phyloP scores from a whole-genome alignment of 2,888 invertebrate species.

The Acheta domesticus region DNA sequence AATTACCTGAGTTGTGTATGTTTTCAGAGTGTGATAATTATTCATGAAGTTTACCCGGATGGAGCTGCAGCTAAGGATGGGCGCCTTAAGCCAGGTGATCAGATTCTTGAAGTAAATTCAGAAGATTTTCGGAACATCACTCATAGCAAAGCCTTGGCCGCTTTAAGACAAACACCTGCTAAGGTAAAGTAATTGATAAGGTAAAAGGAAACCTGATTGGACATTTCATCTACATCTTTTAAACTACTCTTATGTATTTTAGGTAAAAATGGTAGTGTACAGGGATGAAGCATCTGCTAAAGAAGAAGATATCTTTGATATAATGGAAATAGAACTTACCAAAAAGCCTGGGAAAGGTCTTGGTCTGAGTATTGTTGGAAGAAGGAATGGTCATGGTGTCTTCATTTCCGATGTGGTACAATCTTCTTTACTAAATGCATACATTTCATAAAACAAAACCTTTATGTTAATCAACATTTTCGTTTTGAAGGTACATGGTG shows the following conservation, averaged over 20 bases:
- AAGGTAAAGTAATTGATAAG: slow-evolving; percentile 51
- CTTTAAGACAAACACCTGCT: slow-evolving; percentile 78
- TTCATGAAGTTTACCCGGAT: slow-evolving; percentile 89
- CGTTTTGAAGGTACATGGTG: slow-evolving; percentile 70
- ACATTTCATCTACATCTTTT: background rate
- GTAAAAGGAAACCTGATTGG: background rate
- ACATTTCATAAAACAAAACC: background rate
- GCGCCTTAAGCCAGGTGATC: slow-evolving; percentile 86
- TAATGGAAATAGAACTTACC: slow-evolving; percentile 75
- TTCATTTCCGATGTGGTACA: slow-evolving; percentile 91
- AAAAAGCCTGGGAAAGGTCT: slow-evolving; percentile 86
- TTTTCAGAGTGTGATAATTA: slow-evolving; percentile 77
- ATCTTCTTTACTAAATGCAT: slow-evolving; percentile 33
- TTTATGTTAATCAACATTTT: background rate
- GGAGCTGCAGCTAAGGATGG: slow-evolving; percentile 90
- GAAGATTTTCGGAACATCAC: slow-evolving; percentile 77
- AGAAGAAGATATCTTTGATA: slow-evolving; percentile 66
- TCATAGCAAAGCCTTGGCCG: slow-evolving; percentile 76
- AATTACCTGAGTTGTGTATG: no score
- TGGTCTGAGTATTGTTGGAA: slow-evolving; percentile 80
- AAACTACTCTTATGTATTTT: slow-evolving; percentile 39
- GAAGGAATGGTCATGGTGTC: slow-evolving; percentile 73
- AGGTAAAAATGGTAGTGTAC: slow-evolving; percentile 82
- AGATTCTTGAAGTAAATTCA: slow-evolving; percentile 84
- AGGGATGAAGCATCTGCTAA: slow-evolving; percentile 56